These are phyloP conservation scores for Pterostichus niger DNA, from an alignment of 2,888 invertebrate species.

Conservation along the genomic window DNA sequence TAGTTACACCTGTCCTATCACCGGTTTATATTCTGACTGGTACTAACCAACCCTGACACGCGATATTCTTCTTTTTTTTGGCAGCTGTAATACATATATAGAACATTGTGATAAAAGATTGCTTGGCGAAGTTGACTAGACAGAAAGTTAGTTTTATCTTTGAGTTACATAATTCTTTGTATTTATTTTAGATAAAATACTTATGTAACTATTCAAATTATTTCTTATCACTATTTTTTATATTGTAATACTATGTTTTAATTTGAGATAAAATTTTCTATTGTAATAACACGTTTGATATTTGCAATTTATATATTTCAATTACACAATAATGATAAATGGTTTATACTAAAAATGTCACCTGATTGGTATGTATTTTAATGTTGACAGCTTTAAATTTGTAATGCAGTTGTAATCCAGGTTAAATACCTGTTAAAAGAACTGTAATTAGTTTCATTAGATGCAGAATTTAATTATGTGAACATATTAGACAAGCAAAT, in stretches of 20 bases:
- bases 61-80: background rate
- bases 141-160: no score
- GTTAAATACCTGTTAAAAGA: background rate
- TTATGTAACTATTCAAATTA: background rate
- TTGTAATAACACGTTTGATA: background rate
- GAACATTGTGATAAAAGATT: no score
- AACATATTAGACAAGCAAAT: background rate
- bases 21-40: background rate
- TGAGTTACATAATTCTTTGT: conserved; percentile 8
- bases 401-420: background rate
- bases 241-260: background rate
- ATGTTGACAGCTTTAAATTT: background rate
- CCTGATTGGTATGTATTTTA: background rate
- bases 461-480: background rate
- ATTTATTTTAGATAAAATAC: background rate
- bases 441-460: background rate
- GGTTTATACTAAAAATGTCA: conserved; percentile 1
- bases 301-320: background rate
- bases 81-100: background rate
- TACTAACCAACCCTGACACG: background rate
- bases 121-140: no score
- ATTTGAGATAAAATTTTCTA: background rate
- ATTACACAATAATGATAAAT: background rate
- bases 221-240: background rate
- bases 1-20: background rate